These are phyloP conservation scores for Desoria tigrina DNA, from an alignment of 2,888 invertebrate genomes.

Conservation along the genomic window DNA sequence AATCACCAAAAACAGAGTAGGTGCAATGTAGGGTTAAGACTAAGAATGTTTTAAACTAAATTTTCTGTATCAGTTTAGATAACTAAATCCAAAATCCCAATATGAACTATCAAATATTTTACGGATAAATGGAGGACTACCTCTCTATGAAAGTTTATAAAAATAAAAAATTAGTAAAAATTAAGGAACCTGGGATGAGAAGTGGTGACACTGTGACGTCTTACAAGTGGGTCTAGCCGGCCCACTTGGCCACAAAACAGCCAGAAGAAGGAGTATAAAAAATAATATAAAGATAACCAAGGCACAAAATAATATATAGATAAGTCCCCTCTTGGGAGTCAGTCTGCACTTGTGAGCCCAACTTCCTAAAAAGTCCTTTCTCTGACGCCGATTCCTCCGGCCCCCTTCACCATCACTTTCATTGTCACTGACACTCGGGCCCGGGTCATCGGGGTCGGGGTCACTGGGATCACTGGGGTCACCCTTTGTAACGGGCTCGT, in stretches of 20 bases:
- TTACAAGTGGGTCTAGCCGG: slow-evolving; percentile 59
- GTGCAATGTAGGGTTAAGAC: too few species aligned
- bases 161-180: too few species aligned
- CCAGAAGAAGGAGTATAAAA: slow-evolving; percentile 59
- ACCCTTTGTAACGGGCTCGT: not conserved
- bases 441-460: slow-evolving; percentile 14
- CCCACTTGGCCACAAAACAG: slow-evolving; percentile 59
- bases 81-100: too few species aligned
- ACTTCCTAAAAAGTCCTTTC: slow-evolving; percentile 19
- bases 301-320: slow-evolving; percentile 43
- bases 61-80: too few species aligned
- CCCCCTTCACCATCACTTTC: slow-evolving; percentile 30
- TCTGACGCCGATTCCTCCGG: not conserved
- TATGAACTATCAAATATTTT: too few species aligned
- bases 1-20: too few species aligned
- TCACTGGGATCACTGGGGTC: slow-evolving; percentile 13
- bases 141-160: too few species aligned
- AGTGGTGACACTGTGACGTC: slow-evolving; percentile 60
- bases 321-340: slow-evolving; percentile 45
- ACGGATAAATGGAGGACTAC: too few species aligned
- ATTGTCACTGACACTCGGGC: slow-evolving; percentile 15
- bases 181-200: slow-evolving; percentile 63
- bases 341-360: slow-evolving; percentile 47
- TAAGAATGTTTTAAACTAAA: too few species aligned
- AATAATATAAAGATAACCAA: slow-evolving; percentile 57